These are phyloP conservation scores for Choloepus didactylus DNA, from an alignment of 2,797 vertebrate genomes.

Conservation along the genomic window DNA sequence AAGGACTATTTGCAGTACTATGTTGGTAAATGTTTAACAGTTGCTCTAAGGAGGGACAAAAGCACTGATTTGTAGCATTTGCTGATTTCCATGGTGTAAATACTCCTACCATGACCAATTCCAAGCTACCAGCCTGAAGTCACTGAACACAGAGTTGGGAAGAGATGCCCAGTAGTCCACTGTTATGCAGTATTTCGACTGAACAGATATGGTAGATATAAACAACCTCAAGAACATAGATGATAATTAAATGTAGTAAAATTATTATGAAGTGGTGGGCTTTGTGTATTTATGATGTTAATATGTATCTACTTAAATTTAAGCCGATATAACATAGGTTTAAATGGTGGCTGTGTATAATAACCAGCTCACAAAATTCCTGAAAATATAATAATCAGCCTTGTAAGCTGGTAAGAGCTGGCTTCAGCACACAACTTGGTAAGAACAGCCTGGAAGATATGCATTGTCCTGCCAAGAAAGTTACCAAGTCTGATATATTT, in stretches of 20 bases:
- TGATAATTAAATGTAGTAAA: background rate
- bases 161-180: background rate
- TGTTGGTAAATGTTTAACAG: background rate
- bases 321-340: background rate
- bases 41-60: background rate
- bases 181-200: background rate
- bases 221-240: background rate
- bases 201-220: background rate
- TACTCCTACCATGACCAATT: background rate
- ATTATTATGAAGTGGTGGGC: background rate
- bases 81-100: background rate
- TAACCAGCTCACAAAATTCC: background rate
- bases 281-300: conserved; percentile 27
- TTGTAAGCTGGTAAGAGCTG: background rate
- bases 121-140: background rate
- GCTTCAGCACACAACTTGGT: background rate
- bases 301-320: conserved; percentile 52
- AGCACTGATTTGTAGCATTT: background rate
- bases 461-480: conserved; percentile 9
- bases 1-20: background rate
- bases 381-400: background rate
- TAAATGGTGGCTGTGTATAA: background rate
- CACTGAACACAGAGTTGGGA: background rate
- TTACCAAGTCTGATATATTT: background rate
- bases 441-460: background rate